A percentile compares a stretch with the other conserved stretches of the same genome.
Conservation (phyloP, 2,888 invertebrate genomes). For the Polydrusus tereticollis region DNA sequence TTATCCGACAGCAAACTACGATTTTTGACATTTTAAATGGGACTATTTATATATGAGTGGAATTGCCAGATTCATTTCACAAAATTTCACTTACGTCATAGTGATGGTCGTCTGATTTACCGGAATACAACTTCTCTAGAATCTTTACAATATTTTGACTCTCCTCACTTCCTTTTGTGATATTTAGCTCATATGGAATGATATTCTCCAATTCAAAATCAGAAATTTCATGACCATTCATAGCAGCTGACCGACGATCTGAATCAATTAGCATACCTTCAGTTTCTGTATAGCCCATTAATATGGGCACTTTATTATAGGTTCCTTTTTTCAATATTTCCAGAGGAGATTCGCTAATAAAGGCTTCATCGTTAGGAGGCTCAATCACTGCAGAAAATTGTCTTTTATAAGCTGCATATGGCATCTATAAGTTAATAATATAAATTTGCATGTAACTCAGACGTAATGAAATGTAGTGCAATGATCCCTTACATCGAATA, state of each 20-base stretch:
- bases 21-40: no score
- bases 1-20: no score
- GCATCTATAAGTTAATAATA: background rate
- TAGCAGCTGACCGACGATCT: no score
- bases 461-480: background rate
- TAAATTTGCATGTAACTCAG: background rate
- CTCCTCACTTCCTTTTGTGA: constrained; percentile 51
- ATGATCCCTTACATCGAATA: constrained; percentile 48
- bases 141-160: constrained; percentile 60
- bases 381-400: constrained; percentile 15
- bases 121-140: constrained; percentile 56
- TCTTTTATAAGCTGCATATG: background rate
- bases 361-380: background rate
- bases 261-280: constrained; percentile 62
- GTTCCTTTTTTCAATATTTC: constrained; percentile 57
- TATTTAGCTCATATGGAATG: constrained; percentile 52
- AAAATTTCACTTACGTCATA: constrained; percentile 33
- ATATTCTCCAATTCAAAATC: constrained; percentile 47
- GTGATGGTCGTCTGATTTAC: background rate
- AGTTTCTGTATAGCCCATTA: constrained; percentile 60
- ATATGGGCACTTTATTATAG: constrained; percentile 62
- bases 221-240: background rate
- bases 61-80: no score
- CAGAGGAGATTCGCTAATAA: constrained; percentile 57
- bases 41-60: no score